Percentiles rank a stretch among this genome's conserved stretches.
phyloP scores from a whole-genome alignment of 2,113 vertebrate species.

The Neolamprologus fasciatus region DNA sequence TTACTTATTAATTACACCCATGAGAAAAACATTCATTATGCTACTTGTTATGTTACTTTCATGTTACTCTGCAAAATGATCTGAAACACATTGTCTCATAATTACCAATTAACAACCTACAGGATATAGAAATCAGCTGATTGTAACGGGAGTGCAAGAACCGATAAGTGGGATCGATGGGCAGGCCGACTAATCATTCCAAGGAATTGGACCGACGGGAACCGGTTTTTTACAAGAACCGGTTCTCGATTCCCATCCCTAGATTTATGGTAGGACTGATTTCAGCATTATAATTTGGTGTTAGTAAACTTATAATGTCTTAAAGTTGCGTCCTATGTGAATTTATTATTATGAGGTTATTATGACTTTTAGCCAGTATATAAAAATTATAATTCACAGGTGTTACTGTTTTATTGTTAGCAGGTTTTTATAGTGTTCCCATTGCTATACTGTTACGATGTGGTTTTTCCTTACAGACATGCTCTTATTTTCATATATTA shows the following conservation, averaged over 20 bases:
- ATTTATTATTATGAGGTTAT: not conserved
- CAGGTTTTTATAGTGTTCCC: not conserved
- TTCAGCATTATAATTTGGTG: not conserved
- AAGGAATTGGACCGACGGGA: rapidly evolving
- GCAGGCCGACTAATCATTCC: not conserved
- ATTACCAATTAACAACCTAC: not conserved
- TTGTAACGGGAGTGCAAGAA: not conserved
- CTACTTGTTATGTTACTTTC: not conserved
- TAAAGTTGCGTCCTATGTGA: rapidly evolving
- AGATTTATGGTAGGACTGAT: not conserved
- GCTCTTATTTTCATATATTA: not conserved
- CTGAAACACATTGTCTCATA: not conserved
- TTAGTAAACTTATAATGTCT: not conserved
- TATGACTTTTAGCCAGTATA: not conserved
- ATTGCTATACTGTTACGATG: not conserved
- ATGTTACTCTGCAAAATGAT: not conserved
- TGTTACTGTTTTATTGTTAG: not conserved
- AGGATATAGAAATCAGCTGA: not conserved
- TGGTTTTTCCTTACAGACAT: not conserved
- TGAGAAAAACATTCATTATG: not conserved
- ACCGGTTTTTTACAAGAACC: not conserved
- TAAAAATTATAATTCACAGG: not conserved
- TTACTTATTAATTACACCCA: not conserved
- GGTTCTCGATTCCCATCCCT: not conserved
- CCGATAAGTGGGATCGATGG: not conserved